Evolutionary conservation across 2,113 vertebrate genomes (phyloP).

Genomic region (Anguilla japonica): DNA sequence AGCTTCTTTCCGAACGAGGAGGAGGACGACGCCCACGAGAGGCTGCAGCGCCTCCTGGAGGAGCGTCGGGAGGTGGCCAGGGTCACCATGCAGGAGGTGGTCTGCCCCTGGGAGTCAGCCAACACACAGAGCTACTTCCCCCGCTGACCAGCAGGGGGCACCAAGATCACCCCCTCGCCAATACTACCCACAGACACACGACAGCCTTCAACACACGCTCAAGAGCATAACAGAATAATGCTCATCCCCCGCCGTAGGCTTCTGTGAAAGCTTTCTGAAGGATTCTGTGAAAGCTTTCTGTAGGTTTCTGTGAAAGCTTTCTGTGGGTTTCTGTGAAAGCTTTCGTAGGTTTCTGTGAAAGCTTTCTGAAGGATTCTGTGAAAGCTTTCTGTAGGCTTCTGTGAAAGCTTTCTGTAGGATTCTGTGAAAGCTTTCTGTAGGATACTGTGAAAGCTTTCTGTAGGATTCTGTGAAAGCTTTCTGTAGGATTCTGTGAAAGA

Average conservation of each 20-base stretch:
- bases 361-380: too few relatives aligned
- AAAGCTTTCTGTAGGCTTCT: too few relatives aligned
- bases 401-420: too few relatives aligned
- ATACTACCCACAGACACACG: not conserved
- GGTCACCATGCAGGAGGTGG: not conserved
- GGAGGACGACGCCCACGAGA: not conserved
- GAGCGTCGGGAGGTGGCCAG: not conserved
- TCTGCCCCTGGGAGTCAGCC: not conserved
- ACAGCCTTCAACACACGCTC: not conserved
- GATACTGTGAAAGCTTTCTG: too few relatives aligned
- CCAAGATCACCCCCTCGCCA: not conserved
- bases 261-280: too few relatives aligned
- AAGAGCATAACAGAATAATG: not conserved
- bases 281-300: not conserved
- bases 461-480: too few relatives aligned
- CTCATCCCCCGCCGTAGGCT: not conserved
- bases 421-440: too few relatives aligned
- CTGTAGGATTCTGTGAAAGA: not conserved
- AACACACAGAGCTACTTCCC: not conserved
- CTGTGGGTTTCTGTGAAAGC: too few relatives aligned
- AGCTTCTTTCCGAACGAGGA: not conserved
- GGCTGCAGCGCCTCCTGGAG: not conserved
- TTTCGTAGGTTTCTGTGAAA: too few relatives aligned
- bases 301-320: not conserved
- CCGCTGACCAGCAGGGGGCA: not conserved